Conservation (phyloP, 2,888 invertebrate genomes). For the Pollenia angustigena region DNA sequence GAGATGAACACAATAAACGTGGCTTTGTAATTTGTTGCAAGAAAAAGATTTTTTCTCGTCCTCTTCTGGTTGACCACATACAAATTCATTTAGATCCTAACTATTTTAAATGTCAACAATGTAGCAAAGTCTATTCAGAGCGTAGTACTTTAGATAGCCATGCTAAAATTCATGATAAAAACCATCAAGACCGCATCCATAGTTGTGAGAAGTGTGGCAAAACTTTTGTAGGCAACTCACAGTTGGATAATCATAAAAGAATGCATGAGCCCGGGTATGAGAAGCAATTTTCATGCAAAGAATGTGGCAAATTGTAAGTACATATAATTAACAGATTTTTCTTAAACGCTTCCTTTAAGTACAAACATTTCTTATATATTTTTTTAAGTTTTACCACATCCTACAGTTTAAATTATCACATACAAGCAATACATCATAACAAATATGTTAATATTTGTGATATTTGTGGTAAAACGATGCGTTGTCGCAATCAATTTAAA, state of each 20-base stretch:
- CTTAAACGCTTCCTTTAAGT: too few species aligned
- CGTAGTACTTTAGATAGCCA: slow-evolving; percentile 78
- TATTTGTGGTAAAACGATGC: slow-evolving; percentile 80
- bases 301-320: slow-evolving; percentile 80
- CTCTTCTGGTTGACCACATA: slow-evolving; percentile 79
- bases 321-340: not conserved
- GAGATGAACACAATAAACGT: slow-evolving; percentile 77
- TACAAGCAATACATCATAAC: slow-evolving; percentile 80
- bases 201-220: slow-evolving; percentile 80
- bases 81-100: slow-evolving; percentile 80
- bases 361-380: not conserved
- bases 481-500: slow-evolving; percentile 79
- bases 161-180: slow-evolving; percentile 76
- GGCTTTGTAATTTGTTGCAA: slow-evolving; percentile 80
- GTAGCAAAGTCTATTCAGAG: slow-evolving; percentile 78
- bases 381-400: slow-evolving; percentile 78
- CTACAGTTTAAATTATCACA: slow-evolving; percentile 79
- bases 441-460: slow-evolving; percentile 80
- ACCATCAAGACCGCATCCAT: slow-evolving; percentile 76
- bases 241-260: slow-evolving; percentile 79
- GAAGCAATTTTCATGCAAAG: slow-evolving; percentile 78
- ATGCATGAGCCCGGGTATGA: slow-evolving; percentile 81
- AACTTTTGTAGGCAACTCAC: slow-evolving; percentile 78
- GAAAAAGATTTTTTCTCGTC: slow-evolving; percentile 79
- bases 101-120: slow-evolving; percentile 79